These are phyloP conservation scores for Temnothorax rugatulus DNA, from an alignment of 2,888 invertebrate species.

Conservation along the genomic window DNA sequence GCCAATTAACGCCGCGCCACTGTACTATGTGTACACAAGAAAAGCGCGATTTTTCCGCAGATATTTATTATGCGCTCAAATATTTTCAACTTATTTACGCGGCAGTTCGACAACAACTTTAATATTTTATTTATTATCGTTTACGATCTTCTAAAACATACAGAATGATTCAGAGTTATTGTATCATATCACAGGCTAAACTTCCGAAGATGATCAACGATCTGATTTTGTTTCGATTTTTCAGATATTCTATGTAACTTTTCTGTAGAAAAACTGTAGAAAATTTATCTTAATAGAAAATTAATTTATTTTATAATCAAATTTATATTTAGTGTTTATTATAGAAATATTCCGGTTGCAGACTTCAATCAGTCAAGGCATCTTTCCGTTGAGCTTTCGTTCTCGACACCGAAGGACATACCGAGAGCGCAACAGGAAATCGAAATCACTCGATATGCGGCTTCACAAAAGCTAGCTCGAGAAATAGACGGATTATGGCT, in stretches of 20 bases:
- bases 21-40: slow-evolving; percentile 76
- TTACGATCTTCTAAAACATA: background rate
- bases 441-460: slow-evolving; percentile 47
- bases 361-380: background rate
- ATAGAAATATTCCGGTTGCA: background rate
- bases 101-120: background rate
- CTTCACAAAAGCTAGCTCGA: slow-evolving; percentile 41
- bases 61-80: background rate
- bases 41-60: slow-evolving; percentile 57
- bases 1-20: slow-evolving; percentile 77
- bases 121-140: background rate
- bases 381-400: slow-evolving; percentile 35
- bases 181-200: background rate
- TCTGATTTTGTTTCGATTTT: background rate
- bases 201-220: background rate
- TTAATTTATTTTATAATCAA: background rate
- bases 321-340: background rate
- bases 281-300: background rate
- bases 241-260: background rate
- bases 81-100: background rate
- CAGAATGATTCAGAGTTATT: background rate
- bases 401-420: slow-evolving; percentile 5
- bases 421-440: slow-evolving; percentile 33
- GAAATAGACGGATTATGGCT: slow-evolving; percentile 50
- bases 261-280: background rate